phyloP scores from a whole-genome alignment of 2,113 vertebrate species.

The Chunga burmeisteri region DNA sequence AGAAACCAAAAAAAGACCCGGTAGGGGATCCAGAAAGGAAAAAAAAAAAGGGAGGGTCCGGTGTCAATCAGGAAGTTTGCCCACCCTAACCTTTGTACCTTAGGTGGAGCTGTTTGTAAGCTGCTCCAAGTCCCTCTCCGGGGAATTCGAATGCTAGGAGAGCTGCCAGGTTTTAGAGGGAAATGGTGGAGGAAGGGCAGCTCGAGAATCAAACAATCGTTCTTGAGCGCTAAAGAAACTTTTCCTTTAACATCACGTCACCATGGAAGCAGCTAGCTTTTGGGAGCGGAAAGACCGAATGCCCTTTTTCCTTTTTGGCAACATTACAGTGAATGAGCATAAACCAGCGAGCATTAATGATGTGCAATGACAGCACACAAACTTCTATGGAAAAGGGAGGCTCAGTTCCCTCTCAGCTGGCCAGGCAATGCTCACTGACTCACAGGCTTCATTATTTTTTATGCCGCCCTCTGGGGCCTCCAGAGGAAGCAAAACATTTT shows the following conservation, averaged over 20 bases:
- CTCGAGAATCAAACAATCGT: constrained; percentile 1
- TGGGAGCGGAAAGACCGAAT: background rate
- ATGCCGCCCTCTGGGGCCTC: constrained; percentile 45
- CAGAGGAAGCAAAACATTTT: constrained; percentile 57
- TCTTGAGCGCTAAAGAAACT: background rate
- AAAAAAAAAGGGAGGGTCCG: background rate
- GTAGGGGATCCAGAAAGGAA: background rate
- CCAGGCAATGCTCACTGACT: constrained; percentile 35
- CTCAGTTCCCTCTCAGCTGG: constrained; percentile 34
- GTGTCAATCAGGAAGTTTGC: constrained; percentile 35
- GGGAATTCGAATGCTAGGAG: constrained; percentile 3
- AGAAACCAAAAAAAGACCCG: background rate
- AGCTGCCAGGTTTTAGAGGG: constrained; percentile 6
- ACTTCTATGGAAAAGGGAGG: constrained; percentile 26
- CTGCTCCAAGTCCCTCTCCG: constrained; percentile 8
- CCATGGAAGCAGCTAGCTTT: background rate
- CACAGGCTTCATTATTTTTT: constrained; percentile 32
- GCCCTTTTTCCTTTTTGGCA: constrained; percentile 48
- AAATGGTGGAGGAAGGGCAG: constrained; percentile 27
- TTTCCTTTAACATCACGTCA: background rate
- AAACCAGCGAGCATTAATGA: constrained; percentile 5
- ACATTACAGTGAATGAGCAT: constrained; percentile 22
- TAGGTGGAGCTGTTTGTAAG: constrained; percentile 55
- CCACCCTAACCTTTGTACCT: constrained; percentile 56
- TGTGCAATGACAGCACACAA: constrained; percentile 53